A percentile compares a stretch with the other conserved stretches of the same genome.
These are phyloP conservation scores for Dolichotis patagonum DNA, from an alignment of 2,113 vertebrate genomes.

Conservation along the genomic window DNA sequence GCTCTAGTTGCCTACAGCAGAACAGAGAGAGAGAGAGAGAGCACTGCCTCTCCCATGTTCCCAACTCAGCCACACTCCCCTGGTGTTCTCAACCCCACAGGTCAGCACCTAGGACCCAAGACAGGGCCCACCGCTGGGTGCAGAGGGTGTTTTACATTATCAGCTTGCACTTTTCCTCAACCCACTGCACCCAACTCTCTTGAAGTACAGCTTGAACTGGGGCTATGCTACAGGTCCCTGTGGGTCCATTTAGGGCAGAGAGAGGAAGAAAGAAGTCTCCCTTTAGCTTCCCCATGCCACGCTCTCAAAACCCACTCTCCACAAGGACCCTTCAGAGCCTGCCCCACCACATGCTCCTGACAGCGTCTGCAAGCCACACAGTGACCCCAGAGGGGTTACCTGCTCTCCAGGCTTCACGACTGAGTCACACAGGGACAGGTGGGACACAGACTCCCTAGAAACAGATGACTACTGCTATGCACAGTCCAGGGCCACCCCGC, in stretches of 20 bases:
- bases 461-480: conserved; percentile 58
- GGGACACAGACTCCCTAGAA: conserved; percentile 65
- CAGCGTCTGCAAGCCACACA: conserved; percentile 13
- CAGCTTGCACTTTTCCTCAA: not conserved
- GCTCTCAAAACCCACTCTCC: not conserved
- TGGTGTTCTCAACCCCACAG: not conserved
- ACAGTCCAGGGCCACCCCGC: not conserved
- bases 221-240: not conserved
- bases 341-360: not conserved
- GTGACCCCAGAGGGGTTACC: conserved; percentile 62
- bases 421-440: conserved; percentile 35
- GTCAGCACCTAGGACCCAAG: not conserved
- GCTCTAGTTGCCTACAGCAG: not conserved
- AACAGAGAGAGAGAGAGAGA: not conserved
- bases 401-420: not conserved
- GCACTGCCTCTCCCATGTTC: not conserved
- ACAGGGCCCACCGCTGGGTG: not conserved
- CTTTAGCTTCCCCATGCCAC: not conserved
- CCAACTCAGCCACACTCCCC: not conserved
- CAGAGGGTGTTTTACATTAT: rapidly evolving
- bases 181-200: not conserved
- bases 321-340: not conserved
- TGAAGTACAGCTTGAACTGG: not conserved
- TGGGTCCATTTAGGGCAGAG: not conserved
- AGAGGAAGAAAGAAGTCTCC: not conserved